Evolutionary conservation across 2,797 vertebrate species (phyloP).

Genomic region (Dromococcyx pavoninus): DNA sequence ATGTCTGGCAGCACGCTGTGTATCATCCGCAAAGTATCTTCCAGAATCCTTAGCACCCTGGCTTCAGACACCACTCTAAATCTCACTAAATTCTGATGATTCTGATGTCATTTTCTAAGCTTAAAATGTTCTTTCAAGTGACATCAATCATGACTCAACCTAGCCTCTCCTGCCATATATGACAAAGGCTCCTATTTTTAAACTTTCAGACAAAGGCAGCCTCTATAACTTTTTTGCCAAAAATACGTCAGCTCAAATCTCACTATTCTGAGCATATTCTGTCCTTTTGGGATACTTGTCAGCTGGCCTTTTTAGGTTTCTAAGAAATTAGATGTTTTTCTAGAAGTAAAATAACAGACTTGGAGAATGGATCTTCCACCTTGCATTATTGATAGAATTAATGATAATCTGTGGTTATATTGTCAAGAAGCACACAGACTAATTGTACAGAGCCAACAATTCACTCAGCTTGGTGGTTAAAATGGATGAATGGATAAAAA

Average conservation of each 20-base stretch:
- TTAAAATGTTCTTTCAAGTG: constrained; percentile 59
- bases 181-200: constrained; percentile 71
- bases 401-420: constrained; percentile 3
- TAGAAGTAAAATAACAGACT: constrained; percentile 29
- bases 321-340: constrained; percentile 51
- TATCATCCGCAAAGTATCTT: constrained; percentile 44
- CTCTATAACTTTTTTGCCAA: constrained; percentile 14
- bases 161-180: constrained; percentile 19
- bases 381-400: constrained; percentile 49
- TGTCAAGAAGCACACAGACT: constrained; percentile 35
- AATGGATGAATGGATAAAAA: constrained; percentile 53
- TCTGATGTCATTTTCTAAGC: constrained; percentile 66
- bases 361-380: constrained; percentile 46
- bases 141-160: constrained; percentile 66
- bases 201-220: constrained; percentile 43
- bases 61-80: neutral
- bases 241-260: constrained; percentile 23
- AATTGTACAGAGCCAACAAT: constrained; percentile 45
- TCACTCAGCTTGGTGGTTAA: constrained; percentile 25
- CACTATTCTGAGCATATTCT: neutral
- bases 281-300: constrained; percentile 54
- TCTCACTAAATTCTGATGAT: constrained; percentile 48
- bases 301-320: constrained; percentile 49
- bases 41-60: constrained; percentile 35
- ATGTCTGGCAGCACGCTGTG: constrained; percentile 41